These are phyloP conservation scores for Apeira syringaria DNA, from an alignment of 2,888 invertebrate genomes.

Conservation along the genomic window DNA sequence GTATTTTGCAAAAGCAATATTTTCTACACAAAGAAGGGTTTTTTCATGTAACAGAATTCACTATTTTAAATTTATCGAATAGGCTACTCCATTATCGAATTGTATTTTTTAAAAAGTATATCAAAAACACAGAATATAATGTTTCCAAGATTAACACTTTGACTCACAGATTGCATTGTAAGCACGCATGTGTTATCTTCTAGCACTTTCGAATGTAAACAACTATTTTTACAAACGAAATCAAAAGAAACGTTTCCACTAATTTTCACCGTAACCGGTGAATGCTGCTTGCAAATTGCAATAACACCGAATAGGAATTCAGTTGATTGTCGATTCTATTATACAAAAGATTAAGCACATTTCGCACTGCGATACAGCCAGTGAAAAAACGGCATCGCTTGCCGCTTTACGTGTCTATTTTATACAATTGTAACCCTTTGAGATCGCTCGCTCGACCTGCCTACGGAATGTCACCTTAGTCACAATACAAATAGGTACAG, in stretches of 20 bases:
- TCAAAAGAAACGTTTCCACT: constrained; percentile 48
- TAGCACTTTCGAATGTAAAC: constrained; percentile 57
- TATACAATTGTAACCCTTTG: constrained; percentile 48
- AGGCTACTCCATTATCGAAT: constrained; percentile 4
- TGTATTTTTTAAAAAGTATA: constrained; percentile 15
- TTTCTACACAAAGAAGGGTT: background rate
- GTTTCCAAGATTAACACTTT: constrained; percentile 64
- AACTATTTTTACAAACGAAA: constrained; percentile 29
- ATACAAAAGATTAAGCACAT: constrained; percentile 55
- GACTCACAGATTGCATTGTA: constrained; percentile 70
- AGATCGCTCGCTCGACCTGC: constrained; percentile 59
- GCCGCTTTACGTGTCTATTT: constrained; percentile 72
- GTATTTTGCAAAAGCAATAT: no score
- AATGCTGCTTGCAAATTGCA: constrained; percentile 70
- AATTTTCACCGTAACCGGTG: constrained; percentile 71
- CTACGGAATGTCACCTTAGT: constrained; percentile 46
- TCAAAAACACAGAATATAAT: constrained; percentile 58
- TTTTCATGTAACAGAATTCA: background rate
- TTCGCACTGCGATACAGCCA: constrained; percentile 66
- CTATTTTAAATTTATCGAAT: background rate
- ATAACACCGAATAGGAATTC: constrained; percentile 47
- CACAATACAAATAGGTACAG: no score
- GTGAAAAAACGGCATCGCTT: constrained; percentile 69
- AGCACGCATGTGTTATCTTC: constrained; percentile 78
- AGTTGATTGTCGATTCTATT: constrained; percentile 36